phyloP scores from a whole-genome alignment of 35 echinoderm and acorn worm species.

The Apostichopus parvimensis region DNA sequence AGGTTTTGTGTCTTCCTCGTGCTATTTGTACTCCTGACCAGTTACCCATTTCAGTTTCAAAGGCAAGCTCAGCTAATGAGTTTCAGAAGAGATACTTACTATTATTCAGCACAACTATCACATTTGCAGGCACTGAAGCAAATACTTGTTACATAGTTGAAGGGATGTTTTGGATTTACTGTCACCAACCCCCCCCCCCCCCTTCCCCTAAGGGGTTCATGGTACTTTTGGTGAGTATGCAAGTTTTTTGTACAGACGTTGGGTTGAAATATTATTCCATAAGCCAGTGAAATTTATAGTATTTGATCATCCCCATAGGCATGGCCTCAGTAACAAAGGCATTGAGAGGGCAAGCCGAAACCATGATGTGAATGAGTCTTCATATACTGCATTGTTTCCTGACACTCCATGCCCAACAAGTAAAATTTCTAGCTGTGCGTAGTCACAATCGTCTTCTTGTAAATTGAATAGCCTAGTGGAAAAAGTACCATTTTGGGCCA shows the following conservation, averaged over 20 bases:
- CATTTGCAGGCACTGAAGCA: no score
- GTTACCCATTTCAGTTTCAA: conserved; percentile 31
- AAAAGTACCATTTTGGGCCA: no score
- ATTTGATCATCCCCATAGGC: conserved; percentile 46
- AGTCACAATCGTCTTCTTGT: conserved; percentile 49
- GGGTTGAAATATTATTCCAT: conserved; percentile 35
- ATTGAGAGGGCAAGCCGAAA: neutral
- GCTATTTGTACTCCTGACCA: conserved; percentile 34
- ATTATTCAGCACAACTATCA: no score
- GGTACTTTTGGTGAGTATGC: conserved; percentile 56
- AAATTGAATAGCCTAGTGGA: no score
- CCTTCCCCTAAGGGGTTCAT: conserved; percentile 21
- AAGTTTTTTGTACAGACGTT: conserved; percentile 49
- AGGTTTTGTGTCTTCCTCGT: conserved; percentile 35
- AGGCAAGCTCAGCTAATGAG: neutral
- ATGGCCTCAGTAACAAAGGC: neutral
- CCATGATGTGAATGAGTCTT: neutral
- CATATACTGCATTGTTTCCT: neutral
- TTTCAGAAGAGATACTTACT: no score
- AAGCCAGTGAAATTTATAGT: conserved; percentile 33
- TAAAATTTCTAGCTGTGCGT: conserved; percentile 21
- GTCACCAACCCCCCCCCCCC: no score
- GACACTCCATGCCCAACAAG: neutral
- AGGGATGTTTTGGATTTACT: conserved; percentile 23
- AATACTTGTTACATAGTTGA: no score